Conservation (phyloP, 1,140 invertebrate genomes). For the Pollicipes pollicipes region DNA sequence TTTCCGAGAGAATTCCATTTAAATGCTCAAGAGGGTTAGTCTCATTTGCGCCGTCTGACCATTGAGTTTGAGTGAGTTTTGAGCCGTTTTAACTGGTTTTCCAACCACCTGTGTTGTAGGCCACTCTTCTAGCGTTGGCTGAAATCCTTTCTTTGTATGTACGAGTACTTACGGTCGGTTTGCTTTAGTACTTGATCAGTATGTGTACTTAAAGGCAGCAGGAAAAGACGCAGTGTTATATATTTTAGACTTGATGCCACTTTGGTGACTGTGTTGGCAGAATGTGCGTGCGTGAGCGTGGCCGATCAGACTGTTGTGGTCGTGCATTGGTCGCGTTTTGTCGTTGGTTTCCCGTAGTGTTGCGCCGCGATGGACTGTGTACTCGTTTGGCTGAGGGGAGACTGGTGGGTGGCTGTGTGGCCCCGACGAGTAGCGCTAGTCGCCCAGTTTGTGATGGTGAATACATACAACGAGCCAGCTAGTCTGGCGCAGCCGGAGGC, state of each 20-base stretch:
- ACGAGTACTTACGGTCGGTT: background rate
- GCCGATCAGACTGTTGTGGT: background rate
- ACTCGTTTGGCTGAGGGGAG: background rate
- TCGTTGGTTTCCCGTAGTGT: background rate
- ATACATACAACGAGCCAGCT: too few relatives aligned
- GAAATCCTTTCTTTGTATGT: background rate
- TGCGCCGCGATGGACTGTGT: too few relatives aligned
- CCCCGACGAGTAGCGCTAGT: too few relatives aligned
- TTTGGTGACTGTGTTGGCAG: background rate
- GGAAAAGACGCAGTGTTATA: background rate
- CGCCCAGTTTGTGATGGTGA: too few relatives aligned
- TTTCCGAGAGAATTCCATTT: background rate
- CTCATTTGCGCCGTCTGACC: background rate
- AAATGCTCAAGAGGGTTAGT: slow-evolving; percentile 1
- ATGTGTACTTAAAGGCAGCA: background rate
- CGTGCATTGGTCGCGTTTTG: background rate
- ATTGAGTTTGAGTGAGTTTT: background rate
- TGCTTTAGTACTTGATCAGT: background rate
- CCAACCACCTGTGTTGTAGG: background rate
- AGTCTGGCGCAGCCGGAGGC: too few relatives aligned
- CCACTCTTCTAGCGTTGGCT: background rate
- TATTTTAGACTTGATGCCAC: background rate
- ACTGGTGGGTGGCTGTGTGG: background rate
- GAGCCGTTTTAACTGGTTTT: background rate
- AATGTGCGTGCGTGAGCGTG: background rate